Conservation (phyloP, 2,888 invertebrate genomes). For the Timema podura region DNA sequence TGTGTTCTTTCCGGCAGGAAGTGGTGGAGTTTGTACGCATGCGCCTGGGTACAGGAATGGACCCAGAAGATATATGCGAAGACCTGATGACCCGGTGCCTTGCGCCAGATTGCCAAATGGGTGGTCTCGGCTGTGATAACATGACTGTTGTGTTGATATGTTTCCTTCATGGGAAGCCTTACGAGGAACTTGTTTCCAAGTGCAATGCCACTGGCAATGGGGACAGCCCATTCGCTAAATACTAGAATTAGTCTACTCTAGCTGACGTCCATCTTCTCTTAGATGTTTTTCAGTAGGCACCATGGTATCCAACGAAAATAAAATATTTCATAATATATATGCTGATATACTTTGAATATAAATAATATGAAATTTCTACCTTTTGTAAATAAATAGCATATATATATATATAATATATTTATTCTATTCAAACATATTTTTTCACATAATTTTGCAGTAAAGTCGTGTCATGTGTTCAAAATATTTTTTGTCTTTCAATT, state of each 20-base stretch:
- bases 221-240: background rate
- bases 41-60: constrained; percentile 73
- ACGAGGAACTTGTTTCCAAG: constrained; percentile 44
- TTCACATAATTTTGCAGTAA: constrained; percentile 12
- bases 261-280: too few relatives aligned
- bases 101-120: constrained; percentile 95
- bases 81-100: constrained; percentile 91
- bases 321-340: too few relatives aligned
- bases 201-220: constrained; percentile 35
- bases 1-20: constrained; percentile 60
- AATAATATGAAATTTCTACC: constrained; percentile 4
- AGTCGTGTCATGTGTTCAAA: background rate
- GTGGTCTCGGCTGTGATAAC: constrained; percentile 96
- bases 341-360: too few relatives aligned
- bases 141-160: constrained; percentile 95
- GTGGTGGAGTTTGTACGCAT: constrained; percentile 86
- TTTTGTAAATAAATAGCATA: constrained; percentile 12
- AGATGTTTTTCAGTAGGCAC: too few relatives aligned
- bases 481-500: too few relatives aligned
- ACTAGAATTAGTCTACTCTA: background rate
- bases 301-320: too few relatives aligned
- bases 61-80: constrained; percentile 94
- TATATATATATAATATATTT: constrained; percentile 15
- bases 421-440: constrained; percentile 14
- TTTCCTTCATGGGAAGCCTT: constrained; percentile 59